Percentiles rank a stretch among this genome's conserved stretches.
Conservation (phyloP, 2,888 invertebrate genomes). For the Agonopterix subpropinquella region DNA sequence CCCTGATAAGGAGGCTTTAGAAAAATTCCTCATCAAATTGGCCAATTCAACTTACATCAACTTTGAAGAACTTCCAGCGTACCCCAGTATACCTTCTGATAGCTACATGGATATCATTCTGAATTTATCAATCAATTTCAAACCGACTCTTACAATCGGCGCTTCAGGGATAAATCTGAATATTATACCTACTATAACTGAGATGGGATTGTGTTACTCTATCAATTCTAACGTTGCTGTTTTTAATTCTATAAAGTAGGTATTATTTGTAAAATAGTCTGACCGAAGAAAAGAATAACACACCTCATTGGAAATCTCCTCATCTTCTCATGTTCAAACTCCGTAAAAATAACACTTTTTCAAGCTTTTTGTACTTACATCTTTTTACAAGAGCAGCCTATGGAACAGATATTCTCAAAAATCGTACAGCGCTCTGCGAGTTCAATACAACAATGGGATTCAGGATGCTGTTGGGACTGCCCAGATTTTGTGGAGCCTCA, state of each 20-base stretch:
- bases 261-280: conserved; percentile 6
- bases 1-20: conserved; percentile 69
- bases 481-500: too few relatives aligned
- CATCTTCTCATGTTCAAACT: too few relatives aligned
- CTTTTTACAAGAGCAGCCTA: too few relatives aligned
- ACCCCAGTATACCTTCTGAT: conserved; percentile 70
- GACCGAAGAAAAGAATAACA: too few relatives aligned
- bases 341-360: too few relatives aligned
- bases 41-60: conserved; percentile 77
- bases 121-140: conserved; percentile 66
- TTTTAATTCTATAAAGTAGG: conserved; percentile 75
- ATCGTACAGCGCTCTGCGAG: too few relatives aligned
- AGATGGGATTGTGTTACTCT: conserved; percentile 82
- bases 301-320: too few relatives aligned
- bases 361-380: too few relatives aligned
- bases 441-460: too few relatives aligned
- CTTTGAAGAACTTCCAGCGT: conserved; percentile 73
- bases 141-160: conserved; percentile 70
- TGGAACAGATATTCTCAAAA: too few relatives aligned
- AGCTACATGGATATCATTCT: conserved; percentile 75
- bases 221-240: conserved; percentile 79
- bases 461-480: too few relatives aligned
- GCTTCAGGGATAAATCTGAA: conserved; percentile 65
- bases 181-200: conserved; percentile 78
- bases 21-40: conserved; percentile 71